Evolutionary conservation across 2,797 vertebrate species (phyloP).

Genomic region (Linurgus olivaceus): DNA sequence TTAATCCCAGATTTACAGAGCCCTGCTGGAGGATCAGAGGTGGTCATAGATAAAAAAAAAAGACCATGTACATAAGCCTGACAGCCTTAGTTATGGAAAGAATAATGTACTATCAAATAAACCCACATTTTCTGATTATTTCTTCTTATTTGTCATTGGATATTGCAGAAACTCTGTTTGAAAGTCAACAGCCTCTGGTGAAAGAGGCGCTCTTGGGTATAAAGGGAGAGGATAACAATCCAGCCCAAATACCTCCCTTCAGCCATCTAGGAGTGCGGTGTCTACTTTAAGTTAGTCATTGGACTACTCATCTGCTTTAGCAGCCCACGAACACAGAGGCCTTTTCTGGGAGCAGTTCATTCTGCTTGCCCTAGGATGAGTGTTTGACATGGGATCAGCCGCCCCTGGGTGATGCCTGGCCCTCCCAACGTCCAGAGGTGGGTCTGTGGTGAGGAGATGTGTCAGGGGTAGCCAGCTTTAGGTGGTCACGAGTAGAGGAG

Average conservation of each 20-base stretch:
- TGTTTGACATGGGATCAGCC: background rate
- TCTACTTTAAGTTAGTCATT: slow-evolving; percentile 39
- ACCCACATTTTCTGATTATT: background rate
- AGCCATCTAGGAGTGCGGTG: background rate
- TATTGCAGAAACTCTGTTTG: background rate
- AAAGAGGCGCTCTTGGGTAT: background rate
- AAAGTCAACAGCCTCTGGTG: background rate
- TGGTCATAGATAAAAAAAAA: background rate
- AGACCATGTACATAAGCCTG: background rate
- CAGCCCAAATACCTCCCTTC: background rate
- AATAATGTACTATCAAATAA: background rate
- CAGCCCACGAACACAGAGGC: background rate
- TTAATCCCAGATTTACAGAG: background rate
- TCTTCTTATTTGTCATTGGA: background rate
- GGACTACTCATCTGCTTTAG: slow-evolving; percentile 15
- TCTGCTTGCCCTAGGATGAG: background rate
- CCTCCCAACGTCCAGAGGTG: background rate
- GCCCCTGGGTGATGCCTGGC: background rate
- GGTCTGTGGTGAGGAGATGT: background rate
- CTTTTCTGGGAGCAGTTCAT: background rate
- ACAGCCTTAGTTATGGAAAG: background rate
- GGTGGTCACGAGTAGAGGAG: background rate
- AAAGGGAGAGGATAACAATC: background rate
- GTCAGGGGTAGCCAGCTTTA: background rate
- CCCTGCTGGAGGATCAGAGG: background rate